Conservation (phyloP, 2,113 vertebrate genomes). For the Petaurus breviceps region DNA sequence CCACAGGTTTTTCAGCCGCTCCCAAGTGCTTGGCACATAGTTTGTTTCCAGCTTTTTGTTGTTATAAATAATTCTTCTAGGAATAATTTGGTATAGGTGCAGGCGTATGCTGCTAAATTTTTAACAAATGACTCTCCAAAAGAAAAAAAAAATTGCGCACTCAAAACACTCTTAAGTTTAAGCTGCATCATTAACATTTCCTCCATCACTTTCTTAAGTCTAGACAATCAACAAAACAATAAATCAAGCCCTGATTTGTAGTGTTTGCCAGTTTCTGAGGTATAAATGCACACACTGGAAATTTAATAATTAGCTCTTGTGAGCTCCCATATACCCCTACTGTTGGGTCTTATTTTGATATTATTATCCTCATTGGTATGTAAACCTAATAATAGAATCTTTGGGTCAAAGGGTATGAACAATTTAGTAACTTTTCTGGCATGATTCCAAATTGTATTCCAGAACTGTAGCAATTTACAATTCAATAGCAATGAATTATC, state of each 20-base stretch:
- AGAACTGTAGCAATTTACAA: background rate
- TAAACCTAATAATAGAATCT: background rate
- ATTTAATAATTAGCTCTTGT: background rate
- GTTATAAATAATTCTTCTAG: background rate
- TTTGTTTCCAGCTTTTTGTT: background rate
- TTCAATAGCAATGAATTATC: background rate
- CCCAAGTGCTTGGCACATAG: background rate
- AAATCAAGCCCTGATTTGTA: background rate
- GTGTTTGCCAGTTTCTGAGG: background rate
- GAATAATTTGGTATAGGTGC: background rate
- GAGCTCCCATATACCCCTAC: background rate
- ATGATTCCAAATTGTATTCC: background rate
- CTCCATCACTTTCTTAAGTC: background rate
- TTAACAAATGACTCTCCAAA: background rate
- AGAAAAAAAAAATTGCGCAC: background rate
- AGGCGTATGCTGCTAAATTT: background rate
- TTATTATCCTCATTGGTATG: background rate
- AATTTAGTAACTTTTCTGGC: background rate
- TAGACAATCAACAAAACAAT: background rate
- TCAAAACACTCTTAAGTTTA: background rate
- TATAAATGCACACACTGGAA: background rate
- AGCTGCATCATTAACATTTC: background rate
- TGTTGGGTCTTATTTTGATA: background rate
- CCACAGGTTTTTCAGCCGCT: background rate
- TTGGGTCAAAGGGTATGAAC: background rate